phyloP scores from a whole-genome alignment of 2,797 vertebrate genomes.

The Enteromius trimaculatus region DNA sequence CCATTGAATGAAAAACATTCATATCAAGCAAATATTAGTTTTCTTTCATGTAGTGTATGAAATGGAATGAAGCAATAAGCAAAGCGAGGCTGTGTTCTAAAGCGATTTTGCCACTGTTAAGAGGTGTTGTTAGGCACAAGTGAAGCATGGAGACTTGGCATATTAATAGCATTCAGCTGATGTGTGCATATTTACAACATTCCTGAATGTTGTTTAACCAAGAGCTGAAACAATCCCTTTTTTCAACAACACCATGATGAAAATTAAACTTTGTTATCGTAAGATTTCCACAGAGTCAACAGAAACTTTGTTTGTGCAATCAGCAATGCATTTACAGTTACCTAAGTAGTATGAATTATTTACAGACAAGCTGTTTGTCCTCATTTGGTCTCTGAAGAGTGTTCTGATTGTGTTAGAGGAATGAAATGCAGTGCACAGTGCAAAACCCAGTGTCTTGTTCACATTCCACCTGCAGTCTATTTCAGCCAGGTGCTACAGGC shows the following conservation, averaged over 20 bases:
- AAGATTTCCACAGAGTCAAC: constrained; percentile 17
- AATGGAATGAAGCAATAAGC: background rate
- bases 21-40: constrained; percentile 13
- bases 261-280: background rate
- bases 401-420: background rate
- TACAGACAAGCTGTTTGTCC: constrained; percentile 16
- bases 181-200: constrained; percentile 3
- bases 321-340: constrained; percentile 20
- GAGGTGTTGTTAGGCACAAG: constrained; percentile 18
- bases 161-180: constrained; percentile 18
- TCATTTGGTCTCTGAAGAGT: constrained; percentile 5
- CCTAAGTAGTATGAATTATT: constrained; percentile 9
- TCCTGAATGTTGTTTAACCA: background rate
- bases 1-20: background rate
- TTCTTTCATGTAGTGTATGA: constrained; percentile 8
- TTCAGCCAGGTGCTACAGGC: background rate
- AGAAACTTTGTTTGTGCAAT: constrained; percentile 10
- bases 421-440: background rate
- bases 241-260: background rate
- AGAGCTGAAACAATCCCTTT: background rate
- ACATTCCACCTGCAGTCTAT: constrained; percentile 16
- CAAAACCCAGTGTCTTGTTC: background rate
- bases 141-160: constrained; percentile 8
- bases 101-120: background rate
- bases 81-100: background rate